Conservation (phyloP, 2,113 vertebrate species). For the Sula dactylatra region DNA sequence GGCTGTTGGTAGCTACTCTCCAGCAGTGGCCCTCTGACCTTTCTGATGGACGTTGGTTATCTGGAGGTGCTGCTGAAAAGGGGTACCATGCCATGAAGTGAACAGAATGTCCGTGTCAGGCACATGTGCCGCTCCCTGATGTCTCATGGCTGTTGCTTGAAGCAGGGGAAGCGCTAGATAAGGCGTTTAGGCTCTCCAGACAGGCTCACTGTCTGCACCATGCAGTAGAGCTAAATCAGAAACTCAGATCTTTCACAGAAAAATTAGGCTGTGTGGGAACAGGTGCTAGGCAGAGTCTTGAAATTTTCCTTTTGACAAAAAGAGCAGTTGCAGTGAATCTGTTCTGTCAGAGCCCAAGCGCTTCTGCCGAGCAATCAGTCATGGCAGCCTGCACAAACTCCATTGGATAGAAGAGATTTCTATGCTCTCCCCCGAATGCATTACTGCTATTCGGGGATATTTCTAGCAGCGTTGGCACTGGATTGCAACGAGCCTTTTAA, state of each 20-base stretch:
- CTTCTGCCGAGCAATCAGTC: fast-evolving
- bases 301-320: background rate
- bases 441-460: background rate
- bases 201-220: too few species aligned
- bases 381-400: fast-evolving
- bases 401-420: fast-evolving
- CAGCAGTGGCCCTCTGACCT: background rate
- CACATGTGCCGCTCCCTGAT: too few species aligned
- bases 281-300: background rate
- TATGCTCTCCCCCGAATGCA: fast-evolving
- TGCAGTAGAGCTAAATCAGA: background rate
- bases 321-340: background rate
- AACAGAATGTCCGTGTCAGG: background rate
- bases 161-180: fast-evolving
- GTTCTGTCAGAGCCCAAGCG: background rate
- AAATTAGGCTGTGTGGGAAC: background rate
- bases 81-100: background rate
- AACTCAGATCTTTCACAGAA: background rate
- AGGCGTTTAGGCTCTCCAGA: background rate
- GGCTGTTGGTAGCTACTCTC: background rate
- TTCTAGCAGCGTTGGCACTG: background rate
- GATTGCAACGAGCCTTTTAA: background rate
- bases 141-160: background rate
- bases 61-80: background rate
- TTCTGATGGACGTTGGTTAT: background rate